Evolutionary conservation across 1,140 invertebrate species (phyloP), one percentile per base, ranked within the genome.

Genomic region (Diorhabda sublineata): DNA sequence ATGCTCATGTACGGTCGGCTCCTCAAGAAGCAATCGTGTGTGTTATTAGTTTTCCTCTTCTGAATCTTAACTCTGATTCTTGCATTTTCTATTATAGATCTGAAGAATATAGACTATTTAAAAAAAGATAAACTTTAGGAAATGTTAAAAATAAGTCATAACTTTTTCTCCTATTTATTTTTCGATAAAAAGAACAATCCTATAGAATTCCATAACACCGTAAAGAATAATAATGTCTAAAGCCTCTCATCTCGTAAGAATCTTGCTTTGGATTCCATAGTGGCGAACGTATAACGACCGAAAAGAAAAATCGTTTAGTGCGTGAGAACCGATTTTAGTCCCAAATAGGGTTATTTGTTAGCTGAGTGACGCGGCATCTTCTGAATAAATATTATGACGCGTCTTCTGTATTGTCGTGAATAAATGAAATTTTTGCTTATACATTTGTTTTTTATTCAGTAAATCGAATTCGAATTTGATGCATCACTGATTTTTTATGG

Each of bases 341-440:
- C 26, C 26, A 26, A 52, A 52, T 52, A 52, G 47, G 47, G 47
- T 52, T 52, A 52, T 52, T 52, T 52, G 47, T 52, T 52, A 52
- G 47, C 26, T 26, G n/a, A 52, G 47, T n/a, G 47, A 52, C 47
- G n/a, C n/a, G 2, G 47, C 47, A 52, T 52, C 47, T n/a, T 52
- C n/a, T 52, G 47, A 52, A 52, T 52, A 52, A 52, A 52, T 52
- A 52, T 52, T 52, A 52, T 52, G 47, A 52, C 47, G n/a, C 47
- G 47, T 8, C 47, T 52, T 52, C 47, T 52, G 4, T 52, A 52
- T 52, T 52, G 4, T n/a, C 47, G 47, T 52, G n/a, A 52, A 52
- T 52, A 52, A 52, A 52, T 52, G 47, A 52, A 52, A 52, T 52
- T 52, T 52, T 52, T 52, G 26, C 47, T 4, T n/a, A 52, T 52